phyloP scores from a whole-genome alignment of 2,113 vertebrate genomes.

The Gobio gobio region DNA sequence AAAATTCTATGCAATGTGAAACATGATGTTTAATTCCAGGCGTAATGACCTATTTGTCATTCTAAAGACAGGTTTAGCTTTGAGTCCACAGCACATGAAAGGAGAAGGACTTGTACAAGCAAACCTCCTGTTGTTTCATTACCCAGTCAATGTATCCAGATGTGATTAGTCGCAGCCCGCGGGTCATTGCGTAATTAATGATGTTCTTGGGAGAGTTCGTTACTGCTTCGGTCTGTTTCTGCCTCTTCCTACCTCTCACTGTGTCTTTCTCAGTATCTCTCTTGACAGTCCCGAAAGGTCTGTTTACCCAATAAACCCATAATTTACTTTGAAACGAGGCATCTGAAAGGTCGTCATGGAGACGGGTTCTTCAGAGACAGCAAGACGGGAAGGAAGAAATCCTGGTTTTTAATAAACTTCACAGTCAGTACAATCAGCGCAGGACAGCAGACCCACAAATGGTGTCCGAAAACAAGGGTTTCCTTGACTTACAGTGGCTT shows the following conservation, averaged over 20 bases:
- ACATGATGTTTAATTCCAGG: not conserved
- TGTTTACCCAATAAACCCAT: conserved; percentile 59
- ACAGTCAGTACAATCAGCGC: conserved; percentile 22
- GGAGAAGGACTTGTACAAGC: conserved; percentile 32
- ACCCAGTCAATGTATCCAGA: conserved; percentile 39
- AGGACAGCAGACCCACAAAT: not conserved
- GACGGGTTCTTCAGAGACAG: conserved; percentile 33
- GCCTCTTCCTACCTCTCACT: conserved; percentile 10
- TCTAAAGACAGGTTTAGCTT: conserved; percentile 19
- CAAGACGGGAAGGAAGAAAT: conserved; percentile 21
- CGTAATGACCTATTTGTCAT: not conserved
- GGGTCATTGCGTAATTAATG: conserved; percentile 41
- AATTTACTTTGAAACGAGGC: conserved; percentile 54
- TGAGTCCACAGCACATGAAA: conserved; percentile 25
- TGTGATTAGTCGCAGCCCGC: not conserved
- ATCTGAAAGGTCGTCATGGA: conserved; percentile 55
- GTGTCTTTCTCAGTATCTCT: conserved; percentile 38
- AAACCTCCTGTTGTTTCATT: conserved; percentile 26
- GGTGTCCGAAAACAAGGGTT: conserved; percentile 4
- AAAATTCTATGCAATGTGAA: too few species aligned
- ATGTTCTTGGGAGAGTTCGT: conserved; percentile 38
- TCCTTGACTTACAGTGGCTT: conserved; percentile 19
- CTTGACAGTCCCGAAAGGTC: conserved; percentile 45
- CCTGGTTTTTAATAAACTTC: conserved; percentile 38
- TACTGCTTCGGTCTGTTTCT: conserved; percentile 9